Evolutionary conservation across 2,888 invertebrate species (phyloP), one percentile per base, ranked within the genome.

Genomic region (Acheta domesticus): DNA sequence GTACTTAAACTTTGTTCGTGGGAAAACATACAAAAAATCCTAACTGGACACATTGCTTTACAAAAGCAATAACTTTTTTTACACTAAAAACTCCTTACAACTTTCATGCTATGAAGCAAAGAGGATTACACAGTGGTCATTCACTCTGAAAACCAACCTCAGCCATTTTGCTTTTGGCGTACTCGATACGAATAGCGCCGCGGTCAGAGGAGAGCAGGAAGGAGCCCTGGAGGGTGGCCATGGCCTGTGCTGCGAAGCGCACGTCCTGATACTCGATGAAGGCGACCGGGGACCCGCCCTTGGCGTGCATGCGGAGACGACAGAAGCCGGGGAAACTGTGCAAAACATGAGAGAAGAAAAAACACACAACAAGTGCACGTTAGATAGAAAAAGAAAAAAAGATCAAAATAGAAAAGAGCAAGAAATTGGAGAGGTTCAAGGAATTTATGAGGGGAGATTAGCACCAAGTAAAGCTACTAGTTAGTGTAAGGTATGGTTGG

Each of bases 161-260:
- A 87, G 96, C 96, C 97, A 98, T 97, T 93, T 98, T 98, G 90
- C 95, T 96, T 91, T 97, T 96, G 89, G 98, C 98, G 91, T 95
- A 99, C 91, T 99, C 98, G 89, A 99, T 97, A 88, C 98, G 94
- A 88, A 99, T 97, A 87, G 97, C 97, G 85, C 97, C 97, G 88
- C 98, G 95, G 87, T 96, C 96, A 84, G 97, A 97, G 88, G 97
- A 96, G 88, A 97, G 93, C 86, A 98, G 93, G 89, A 96, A 94
- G 88, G 96, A 96, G 88, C 98, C 98, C 89, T 99, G 98, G 86
- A 99, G 93, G 86, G 95, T 92, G 86, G 93, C 92, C 93, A 98
- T 93, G 86, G 97, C 98, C 86, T 94, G 93, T 87, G 94, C 92
- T 86, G 99, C 98, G 89, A 94, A 95, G 86, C 93, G 90, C 86